Percentiles rank a stretch among this genome's conserved stretches.
Conservation (phyloP, 1,140 invertebrate genomes). For the Lerema accius region DNA sequence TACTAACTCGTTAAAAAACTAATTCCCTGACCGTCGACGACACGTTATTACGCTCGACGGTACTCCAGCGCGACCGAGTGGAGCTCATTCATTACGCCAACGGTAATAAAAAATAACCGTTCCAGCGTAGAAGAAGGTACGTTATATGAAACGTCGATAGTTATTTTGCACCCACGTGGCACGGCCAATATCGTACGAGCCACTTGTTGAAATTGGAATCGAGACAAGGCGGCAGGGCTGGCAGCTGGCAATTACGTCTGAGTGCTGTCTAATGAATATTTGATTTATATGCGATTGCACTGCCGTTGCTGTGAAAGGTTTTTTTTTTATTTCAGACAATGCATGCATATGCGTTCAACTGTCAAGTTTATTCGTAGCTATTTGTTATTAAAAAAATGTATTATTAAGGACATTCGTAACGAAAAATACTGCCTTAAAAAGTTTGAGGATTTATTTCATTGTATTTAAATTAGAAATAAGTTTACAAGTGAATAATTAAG, state of each 20-base stretch:
- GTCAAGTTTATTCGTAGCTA: too few species aligned
- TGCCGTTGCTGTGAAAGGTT: too few species aligned
- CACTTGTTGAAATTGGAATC: conserved; percentile 19
- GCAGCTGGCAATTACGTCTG: not conserved
- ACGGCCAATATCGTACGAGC: conserved; percentile 14
- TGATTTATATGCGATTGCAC: conserved; percentile 5
- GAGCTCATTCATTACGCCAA: not conserved
- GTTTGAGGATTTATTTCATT: too few species aligned
- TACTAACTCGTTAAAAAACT: not conserved
- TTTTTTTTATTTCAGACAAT: too few species aligned
- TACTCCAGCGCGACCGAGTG: not conserved
- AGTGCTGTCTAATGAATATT: not conserved
- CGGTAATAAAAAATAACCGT: not conserved
- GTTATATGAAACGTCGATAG: not conserved
- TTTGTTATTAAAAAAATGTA: too few species aligned
- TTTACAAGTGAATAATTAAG: too few species aligned
- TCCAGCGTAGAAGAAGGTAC: not conserved
- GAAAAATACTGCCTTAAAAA: too few species aligned
- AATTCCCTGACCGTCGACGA: not conserved
- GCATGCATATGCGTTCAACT: too few species aligned
- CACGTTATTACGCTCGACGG: not conserved
- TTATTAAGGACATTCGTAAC: too few species aligned
- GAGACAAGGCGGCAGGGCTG: conserved; percentile 5
- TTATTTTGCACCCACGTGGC: conserved; percentile 19
- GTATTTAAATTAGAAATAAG: too few species aligned